A percentile compares a stretch with the other conserved stretches of the same genome.
Conservation (phyloP, 2,113 vertebrate species). For the Macroglossus sobrinus region DNA sequence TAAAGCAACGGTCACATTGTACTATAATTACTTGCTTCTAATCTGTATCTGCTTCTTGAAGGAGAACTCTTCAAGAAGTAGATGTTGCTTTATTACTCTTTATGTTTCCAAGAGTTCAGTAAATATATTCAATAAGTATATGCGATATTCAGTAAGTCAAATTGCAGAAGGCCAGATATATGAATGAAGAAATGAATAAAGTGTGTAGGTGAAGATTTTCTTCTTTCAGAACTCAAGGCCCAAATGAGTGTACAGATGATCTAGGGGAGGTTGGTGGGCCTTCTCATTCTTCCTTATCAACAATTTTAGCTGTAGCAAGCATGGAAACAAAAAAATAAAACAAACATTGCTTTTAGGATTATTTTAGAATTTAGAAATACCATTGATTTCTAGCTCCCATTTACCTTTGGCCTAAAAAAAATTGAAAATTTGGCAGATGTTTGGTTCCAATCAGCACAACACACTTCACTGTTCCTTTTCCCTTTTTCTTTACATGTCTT, state of each 20-base stretch:
- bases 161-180: background rate
- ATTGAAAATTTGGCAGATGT: background rate
- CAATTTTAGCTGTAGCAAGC: background rate
- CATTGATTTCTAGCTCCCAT: background rate
- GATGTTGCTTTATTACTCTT: background rate
- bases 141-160: background rate
- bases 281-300: background rate
- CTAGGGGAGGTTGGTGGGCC: background rate
- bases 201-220: background rate
- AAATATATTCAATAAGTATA: background rate
- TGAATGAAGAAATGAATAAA: background rate
- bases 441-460: background rate
- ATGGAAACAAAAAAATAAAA: background rate
- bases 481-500: background rate
- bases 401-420: background rate
- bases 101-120: background rate
- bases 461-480: background rate
- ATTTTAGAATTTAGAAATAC: background rate
- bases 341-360: background rate
- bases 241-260: background rate
- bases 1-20: background rate
- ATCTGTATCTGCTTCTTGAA: background rate
- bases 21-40: background rate
- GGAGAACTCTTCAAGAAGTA: background rate
- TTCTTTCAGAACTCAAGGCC: background rate